Evolutionary conservation across 2,797 vertebrate species (phyloP), one percentile per base, ranked within the genome.

Genomic region (Chiloscyllium punctatum): DNA sequence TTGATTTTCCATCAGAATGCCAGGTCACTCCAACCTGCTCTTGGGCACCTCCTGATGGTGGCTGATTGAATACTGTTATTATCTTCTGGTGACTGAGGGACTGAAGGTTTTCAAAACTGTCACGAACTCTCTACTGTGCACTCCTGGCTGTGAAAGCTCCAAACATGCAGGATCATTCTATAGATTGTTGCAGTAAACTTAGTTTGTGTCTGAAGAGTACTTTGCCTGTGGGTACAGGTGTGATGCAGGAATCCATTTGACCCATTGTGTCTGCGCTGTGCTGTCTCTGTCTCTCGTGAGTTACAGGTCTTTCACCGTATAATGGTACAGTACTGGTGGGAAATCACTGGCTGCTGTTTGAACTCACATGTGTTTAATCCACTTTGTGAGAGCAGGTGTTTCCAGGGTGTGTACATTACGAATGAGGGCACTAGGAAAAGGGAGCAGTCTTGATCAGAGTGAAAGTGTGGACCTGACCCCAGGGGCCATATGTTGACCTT

Each of bases 1-100:
- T 48, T 48, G 42, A 48, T 48, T 48, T 48, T 48, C 42, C 42
- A 48, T 48, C 42, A 48, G 42, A 48, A 68, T 37, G 6, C 1
- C 33, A 25, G 7, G 33, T 91, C 16, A 23, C 8, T 68, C 88
- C 62, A 37, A 6, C 57, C 57, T 91, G 88, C 88, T 21, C 9
- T 91, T 68, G 88, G 88, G 62, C 33, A 91, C 88, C 62, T 66
- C 62, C 88, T 91, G 88, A n/a, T 91, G 88, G 88, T 57, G 33
- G 16, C 11, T 18, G 7, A 37, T 18, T 68, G 42, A 62, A 6
- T 18, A 68, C 7, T 18, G 68, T 57, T 9, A 57, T 57, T 5
- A 21, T 37, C 0, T 30, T 13, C 53, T 66, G 88, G 62, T 37
- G 57, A n/a, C 88, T 6, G 15, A 91, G 57, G 62, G 0, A n/a